These are phyloP conservation scores for Hydrolagus colliei DNA, from an alignment of 2,797 vertebrate genomes.

Conservation along the genomic window DNA sequence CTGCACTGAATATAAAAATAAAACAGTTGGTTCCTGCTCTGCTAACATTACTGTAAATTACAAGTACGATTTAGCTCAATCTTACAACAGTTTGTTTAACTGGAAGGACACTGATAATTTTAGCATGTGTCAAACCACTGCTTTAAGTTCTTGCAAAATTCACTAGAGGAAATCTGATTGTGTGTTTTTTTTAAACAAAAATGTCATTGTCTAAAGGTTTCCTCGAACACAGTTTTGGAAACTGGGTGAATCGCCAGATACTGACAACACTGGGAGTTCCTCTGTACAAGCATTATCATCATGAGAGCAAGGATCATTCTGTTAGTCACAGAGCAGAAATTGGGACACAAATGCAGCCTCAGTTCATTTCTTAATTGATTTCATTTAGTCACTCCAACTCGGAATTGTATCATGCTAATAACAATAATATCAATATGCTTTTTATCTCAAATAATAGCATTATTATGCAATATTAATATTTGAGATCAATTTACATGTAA, in stretches of 20 bases:
- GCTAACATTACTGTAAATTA: conserved; percentile 25
- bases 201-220: neutral
- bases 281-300: neutral
- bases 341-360: neutral
- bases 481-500: neutral
- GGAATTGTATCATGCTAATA: neutral
- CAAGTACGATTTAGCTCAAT: conserved; percentile 18
- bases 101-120: neutral
- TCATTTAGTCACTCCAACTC: neutral
- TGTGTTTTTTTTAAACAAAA: conserved; percentile 6
- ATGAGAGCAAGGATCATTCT: neutral
- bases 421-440: neutral
- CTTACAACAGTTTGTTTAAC: conserved; percentile 1
- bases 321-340: neutral
- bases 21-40: conserved; percentile 6
- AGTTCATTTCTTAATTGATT: neutral
- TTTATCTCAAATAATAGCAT: neutral
- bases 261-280: neutral
- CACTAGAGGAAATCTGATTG: neutral
- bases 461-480: neutral
- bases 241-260: neutral
- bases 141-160: conserved; percentile 4
- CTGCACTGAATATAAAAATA: conserved; percentile 23
- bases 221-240: neutral
- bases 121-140: neutral